These are phyloP conservation scores for Mola mola DNA, from an alignment of 2,113 vertebrate genomes.

Conservation along the genomic window DNA sequence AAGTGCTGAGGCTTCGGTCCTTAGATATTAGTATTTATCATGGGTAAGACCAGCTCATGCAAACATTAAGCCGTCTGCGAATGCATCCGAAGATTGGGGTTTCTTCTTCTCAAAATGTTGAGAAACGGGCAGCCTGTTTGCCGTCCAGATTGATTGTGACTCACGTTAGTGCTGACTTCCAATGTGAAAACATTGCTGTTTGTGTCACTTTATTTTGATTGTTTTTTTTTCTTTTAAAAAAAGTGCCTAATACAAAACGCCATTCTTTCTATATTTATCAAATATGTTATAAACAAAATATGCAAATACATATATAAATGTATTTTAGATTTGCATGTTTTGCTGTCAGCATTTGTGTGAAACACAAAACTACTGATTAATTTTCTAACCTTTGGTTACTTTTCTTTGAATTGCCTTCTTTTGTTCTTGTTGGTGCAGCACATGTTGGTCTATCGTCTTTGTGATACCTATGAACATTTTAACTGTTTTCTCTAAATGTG, in stretches of 20 bases:
- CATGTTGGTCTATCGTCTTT: slow-evolving; percentile 11
- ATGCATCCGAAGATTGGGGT: slow-evolving; percentile 15
- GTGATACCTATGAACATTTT: slow-evolving; percentile 44
- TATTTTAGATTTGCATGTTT: slow-evolving; percentile 41
- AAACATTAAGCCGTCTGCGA: slow-evolving; percentile 10
- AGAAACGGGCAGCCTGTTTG: slow-evolving; percentile 2
- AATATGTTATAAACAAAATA: slow-evolving; percentile 19
- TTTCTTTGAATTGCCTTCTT: slow-evolving; percentile 25
- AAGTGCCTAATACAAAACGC: slow-evolving; percentile 27
- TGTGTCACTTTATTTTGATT: slow-evolving; percentile 32
- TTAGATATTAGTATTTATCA: slow-evolving; percentile 34
- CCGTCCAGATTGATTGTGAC: slow-evolving; percentile 3
- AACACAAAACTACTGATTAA: slow-evolving; percentile 73
- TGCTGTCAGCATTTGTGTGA: slow-evolving; percentile 51
- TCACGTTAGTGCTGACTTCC: slow-evolving; percentile 7
- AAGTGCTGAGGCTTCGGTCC: slow-evolving; percentile 5
- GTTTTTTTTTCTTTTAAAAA: slow-evolving; percentile 19
- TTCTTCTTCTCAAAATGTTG: background rate
- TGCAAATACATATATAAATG: slow-evolving; percentile 35
- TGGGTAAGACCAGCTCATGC: slow-evolving; percentile 8
- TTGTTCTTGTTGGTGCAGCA: slow-evolving; percentile 16
- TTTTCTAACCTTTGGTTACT: slow-evolving; percentile 12
- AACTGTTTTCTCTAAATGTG: slow-evolving; percentile 38
- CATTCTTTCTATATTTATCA: slow-evolving; percentile 25
- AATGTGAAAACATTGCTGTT: slow-evolving; percentile 44